Evolutionary conservation across 2,113 vertebrate species (phyloP), one percentile per base, ranked within the genome.

Genomic region (Pimephales promelas): DNA sequence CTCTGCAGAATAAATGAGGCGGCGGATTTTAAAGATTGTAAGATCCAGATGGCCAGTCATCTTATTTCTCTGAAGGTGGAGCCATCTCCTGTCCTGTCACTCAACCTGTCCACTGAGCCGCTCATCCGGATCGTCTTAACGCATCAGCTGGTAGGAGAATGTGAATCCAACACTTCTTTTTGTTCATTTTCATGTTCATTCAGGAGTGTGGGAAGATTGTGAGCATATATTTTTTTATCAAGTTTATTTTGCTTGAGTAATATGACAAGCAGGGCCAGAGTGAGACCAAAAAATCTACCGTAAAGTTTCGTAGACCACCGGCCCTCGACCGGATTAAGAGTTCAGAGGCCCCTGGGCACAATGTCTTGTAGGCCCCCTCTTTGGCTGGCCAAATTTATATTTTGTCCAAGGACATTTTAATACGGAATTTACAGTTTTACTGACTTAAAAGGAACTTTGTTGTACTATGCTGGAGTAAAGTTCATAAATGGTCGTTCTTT

Each of bases 11-110:
- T 99, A n/a, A 87, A 94, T 0, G 93, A 93, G 87, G 96, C 96
- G 0, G 78, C 88, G 20, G 84, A 92, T 47, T 93, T 93, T 89
- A 93, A 92, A 81, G 92, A 92, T 20, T 91, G 92, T 82, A 88
- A 90, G 87, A 96, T 99, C 79, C 96, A 95, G 14, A 94, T 95
- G 1, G 92, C 92, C 76, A 99, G 98, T 86, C 90, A 52, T 10
- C 91, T 99, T 2, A 97, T 99, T 72, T 98, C 98, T 16, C 83
- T 99, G 82, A 96, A 96, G 86, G 95, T 98, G 89, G 95, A 97
- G 2, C 98, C 98, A 0, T 92, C 89, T 0, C 98, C 96, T 0
- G 86, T 87, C 8, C 79, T 99, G 59, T 95, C 95, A 26, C 56
- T 87, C 83, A 97, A 96, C 82, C 94, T 98, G 18, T 97, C 96